phyloP scores from a whole-genome alignment of 2,797 vertebrate genomes.

The Hyperoplus immaculatus region DNA sequence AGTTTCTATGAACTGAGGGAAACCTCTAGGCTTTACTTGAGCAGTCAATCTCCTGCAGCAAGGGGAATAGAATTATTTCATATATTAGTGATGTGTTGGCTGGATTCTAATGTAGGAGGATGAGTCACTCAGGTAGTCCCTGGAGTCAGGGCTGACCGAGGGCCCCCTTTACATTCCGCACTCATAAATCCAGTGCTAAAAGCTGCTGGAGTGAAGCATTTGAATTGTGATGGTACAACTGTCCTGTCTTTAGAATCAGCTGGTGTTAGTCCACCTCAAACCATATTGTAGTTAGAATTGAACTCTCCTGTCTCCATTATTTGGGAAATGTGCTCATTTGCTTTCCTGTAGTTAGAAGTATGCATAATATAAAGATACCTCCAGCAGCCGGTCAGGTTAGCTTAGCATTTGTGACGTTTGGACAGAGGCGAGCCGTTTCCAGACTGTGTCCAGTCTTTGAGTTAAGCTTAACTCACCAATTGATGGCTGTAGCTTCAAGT shows the following conservation, averaged over 20 bases:
- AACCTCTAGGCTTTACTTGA: too few species aligned
- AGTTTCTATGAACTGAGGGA: too few species aligned
- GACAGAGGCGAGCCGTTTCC: background rate
- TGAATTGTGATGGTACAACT: background rate
- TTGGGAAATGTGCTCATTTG: background rate
- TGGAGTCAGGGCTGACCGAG: slow-evolving; percentile 32
- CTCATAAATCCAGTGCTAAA: slow-evolving; percentile 12
- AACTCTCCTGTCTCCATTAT: background rate
- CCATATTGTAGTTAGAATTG: too few species aligned
- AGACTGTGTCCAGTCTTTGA: background rate
- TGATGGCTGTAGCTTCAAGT: background rate
- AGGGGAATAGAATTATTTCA: too few species aligned
- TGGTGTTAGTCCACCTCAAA: too few species aligned
- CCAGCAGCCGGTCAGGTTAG: background rate
- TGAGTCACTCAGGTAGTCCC: slow-evolving; percentile 3
- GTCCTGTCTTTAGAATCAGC: too few species aligned
- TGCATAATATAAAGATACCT: background rate
- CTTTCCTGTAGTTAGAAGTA: background rate
- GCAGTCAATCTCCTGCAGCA: too few species aligned
- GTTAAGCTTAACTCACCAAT: background rate
- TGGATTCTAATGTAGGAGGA: background rate
- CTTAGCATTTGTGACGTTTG: background rate
- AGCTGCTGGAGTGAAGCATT: background rate
- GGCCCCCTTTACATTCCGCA: slow-evolving; percentile 15
- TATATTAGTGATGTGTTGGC: background rate